Evolutionary conservation across 2,113 vertebrate species (phyloP).

Genomic region (Odocoileus virginianus): DNA sequence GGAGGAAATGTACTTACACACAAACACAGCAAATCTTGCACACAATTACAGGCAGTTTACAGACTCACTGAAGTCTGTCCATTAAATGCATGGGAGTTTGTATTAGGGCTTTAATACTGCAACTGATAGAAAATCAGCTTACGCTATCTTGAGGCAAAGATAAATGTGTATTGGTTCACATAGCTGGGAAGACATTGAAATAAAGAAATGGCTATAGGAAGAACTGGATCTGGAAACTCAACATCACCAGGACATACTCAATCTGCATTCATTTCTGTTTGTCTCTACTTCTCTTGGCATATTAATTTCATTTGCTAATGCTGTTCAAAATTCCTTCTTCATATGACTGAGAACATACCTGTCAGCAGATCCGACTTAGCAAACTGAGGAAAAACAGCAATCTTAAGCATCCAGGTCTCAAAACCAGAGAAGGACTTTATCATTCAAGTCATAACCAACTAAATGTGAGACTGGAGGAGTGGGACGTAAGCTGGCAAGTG

Average conservation of each 20-base stretch:
- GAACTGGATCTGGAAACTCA: background rate
- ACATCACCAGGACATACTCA: background rate
- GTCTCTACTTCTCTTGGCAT: background rate
- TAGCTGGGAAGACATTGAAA: background rate
- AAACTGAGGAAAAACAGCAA: background rate
- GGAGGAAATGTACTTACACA: background rate
- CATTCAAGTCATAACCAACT: background rate
- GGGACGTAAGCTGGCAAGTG: background rate
- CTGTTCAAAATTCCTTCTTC: background rate
- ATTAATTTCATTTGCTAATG: background rate
- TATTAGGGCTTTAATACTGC: background rate
- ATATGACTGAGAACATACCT: background rate
- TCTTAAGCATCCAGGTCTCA: background rate
- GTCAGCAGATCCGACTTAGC: background rate
- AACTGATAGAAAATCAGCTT: background rate
- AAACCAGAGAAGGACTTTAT: background rate
- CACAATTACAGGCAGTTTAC: background rate
- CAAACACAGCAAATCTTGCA: background rate
- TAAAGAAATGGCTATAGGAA: background rate
- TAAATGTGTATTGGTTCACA: background rate
- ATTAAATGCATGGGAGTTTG: background rate
- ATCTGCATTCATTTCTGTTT: background rate
- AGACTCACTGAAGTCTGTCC: background rate
- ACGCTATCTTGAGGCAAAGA: background rate
- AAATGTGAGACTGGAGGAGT: background rate